Conservation (phyloP, 1,140 invertebrate species). For the Phymorhynchus buccinoides region DNA sequence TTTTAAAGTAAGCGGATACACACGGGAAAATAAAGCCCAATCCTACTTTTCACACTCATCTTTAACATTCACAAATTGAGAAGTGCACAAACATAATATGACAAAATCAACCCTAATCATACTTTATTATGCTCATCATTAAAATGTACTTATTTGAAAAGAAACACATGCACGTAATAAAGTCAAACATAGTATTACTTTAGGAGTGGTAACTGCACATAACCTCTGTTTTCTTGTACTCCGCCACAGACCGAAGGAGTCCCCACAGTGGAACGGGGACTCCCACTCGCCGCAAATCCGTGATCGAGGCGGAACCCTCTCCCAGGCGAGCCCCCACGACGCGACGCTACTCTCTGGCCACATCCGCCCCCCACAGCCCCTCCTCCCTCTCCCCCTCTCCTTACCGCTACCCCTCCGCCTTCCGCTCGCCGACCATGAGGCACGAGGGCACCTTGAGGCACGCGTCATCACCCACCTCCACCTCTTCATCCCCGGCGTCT, state of each 20-base stretch:
- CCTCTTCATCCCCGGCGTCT: not conserved
- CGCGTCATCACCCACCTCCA: not conserved
- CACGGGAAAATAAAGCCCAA: too few relatives aligned
- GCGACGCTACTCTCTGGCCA: not conserved
- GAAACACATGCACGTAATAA: too few relatives aligned
- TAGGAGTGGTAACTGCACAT: not conserved
- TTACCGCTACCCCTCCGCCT: not conserved
- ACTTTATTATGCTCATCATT: not conserved
- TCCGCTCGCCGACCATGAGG: not conserved
- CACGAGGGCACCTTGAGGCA: constrained; percentile 17
- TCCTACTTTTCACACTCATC: too few relatives aligned
- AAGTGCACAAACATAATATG: not conserved
- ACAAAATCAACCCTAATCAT: not conserved
- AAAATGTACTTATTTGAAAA: too few relatives aligned
- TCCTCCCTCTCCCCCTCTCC: not conserved
- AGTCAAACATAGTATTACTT: too few relatives aligned
- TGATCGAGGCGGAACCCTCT: not conserved
- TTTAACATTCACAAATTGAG: too few relatives aligned
- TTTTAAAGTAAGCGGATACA: too few relatives aligned
- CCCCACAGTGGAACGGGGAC: constrained; percentile 1
- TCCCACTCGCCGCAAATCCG: not conserved
- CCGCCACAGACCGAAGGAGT: not conserved
- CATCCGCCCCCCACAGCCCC: not conserved
- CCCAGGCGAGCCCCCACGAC: not conserved
- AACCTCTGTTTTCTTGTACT: not conserved